Conservation (phyloP, 2,797 vertebrate genomes). For the Toxotes lorentzi region DNA sequence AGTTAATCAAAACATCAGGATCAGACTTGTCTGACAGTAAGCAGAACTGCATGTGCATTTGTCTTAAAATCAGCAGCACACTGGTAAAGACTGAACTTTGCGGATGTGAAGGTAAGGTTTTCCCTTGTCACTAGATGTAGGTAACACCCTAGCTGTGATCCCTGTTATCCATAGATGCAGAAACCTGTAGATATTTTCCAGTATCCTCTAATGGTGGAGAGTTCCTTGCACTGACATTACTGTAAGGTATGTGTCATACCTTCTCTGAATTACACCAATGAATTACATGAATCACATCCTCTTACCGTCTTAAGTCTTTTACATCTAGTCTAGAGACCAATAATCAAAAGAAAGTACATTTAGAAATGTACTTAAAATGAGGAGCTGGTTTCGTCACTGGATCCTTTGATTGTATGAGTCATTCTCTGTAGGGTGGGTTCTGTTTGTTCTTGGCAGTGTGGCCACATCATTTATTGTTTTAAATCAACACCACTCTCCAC, state of each 20-base stretch:
- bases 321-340: background rate
- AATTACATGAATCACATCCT: background rate
- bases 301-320: background rate
- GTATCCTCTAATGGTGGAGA: background rate
- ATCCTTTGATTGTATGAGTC: constrained; percentile 16
- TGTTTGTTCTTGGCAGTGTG: constrained; percentile 17
- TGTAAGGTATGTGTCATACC: background rate
- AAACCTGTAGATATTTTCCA: constrained; percentile 15
- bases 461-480: background rate
- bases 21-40: constrained; percentile 30
- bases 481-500: background rate
- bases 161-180: constrained; percentile 33
- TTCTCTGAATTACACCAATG: no score
- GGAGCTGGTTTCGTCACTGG: constrained; percentile 4
- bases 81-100: constrained; percentile 60
- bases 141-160: constrained; percentile 28
- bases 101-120: constrained; percentile 71
- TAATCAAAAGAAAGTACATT: background rate
- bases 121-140: constrained; percentile 39
- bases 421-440: constrained; percentile 23
- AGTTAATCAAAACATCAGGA: constrained; percentile 17
- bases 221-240: background rate
- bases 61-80: constrained; percentile 67
- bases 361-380: constrained; percentile 13
- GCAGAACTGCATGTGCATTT: constrained; percentile 63